Conservation (phyloP, 2,888 invertebrate species). For the Glyphotaelius pellucidus region DNA sequence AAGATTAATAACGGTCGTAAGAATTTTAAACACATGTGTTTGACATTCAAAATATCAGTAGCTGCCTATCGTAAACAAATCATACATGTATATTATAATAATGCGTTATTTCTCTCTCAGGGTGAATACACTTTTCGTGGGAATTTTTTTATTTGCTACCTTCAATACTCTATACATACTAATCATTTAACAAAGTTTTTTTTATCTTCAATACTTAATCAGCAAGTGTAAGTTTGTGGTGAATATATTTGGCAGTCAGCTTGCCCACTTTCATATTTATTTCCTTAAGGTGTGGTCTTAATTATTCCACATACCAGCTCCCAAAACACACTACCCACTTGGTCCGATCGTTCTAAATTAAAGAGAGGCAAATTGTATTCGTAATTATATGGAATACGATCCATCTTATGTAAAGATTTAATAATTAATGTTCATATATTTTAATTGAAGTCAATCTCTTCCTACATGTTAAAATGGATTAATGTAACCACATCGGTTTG, state of each 20-base stretch:
- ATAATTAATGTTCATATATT: background rate
- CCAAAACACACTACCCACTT: background rate
- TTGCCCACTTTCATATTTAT: conserved; percentile 42
- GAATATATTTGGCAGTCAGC: background rate
- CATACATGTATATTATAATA: background rate
- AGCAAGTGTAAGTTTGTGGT: background rate
- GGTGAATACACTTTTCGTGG: background rate
- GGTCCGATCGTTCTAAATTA: background rate
- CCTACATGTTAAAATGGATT: background rate
- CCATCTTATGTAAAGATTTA: background rate
- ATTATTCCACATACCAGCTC: background rate
- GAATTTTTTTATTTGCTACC: background rate
- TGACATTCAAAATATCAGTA: no score
- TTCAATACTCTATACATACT: background rate
- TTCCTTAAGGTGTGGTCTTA: conserved; percentile 41
- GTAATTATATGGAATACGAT: background rate
- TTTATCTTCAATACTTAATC: background rate
- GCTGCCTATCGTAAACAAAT: background rate
- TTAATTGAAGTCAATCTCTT: background rate
- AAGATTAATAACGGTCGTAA: no score
- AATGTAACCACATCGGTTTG: background rate
- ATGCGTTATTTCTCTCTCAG: background rate
- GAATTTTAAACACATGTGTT: no score
- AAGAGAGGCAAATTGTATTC: background rate
- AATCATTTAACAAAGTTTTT: background rate